Conservation (phyloP, 1,140 invertebrate genomes). For the Apis mellifera region Amel_HAv3.1 CM009941.2:9606501-9607000, state of each 20-base stretch:
- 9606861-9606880: neutral
- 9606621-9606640: slow-evolving; percentile 41
- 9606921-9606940: slow-evolving; percentile 7
- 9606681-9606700: slow-evolving; percentile 7
- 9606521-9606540: slow-evolving; percentile 24
- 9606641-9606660: slow-evolving; percentile 20
- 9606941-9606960: too few species aligned
- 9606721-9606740: slow-evolving; percentile 52
- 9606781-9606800: slow-evolving; percentile 48
- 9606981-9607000: slow-evolving; percentile 13
- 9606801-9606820: slow-evolving; percentile 55
- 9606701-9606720: slow-evolving; percentile 28
- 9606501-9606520: slow-evolving; percentile 5
- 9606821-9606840: slow-evolving; percentile 36
- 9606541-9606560: slow-evolving; percentile 36
- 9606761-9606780: slow-evolving; percentile 63
- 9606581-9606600: neutral
- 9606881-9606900: too few species aligned
- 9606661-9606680: neutral
- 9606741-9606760: slow-evolving; percentile 46
- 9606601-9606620: neutral
- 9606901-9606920: slow-evolving; percentile 12
- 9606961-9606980: neutral
- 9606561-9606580: slow-evolving; percentile 20
- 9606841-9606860: slow-evolving; percentile 6